Base-by-base conservation (phyloP, 2,888 invertebrate genomes). In the Nomada ferruginata region DNA sequence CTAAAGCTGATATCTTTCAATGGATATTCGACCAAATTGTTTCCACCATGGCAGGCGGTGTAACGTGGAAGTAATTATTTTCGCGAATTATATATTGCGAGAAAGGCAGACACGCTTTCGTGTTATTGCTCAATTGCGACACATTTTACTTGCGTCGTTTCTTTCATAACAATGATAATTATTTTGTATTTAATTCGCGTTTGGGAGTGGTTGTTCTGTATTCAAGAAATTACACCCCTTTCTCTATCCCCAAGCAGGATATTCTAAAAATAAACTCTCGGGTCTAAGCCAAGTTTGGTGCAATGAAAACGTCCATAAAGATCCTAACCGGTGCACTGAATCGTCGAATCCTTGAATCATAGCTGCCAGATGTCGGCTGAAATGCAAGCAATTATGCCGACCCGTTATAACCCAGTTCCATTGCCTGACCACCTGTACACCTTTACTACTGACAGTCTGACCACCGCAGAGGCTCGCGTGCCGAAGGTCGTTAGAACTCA, bases 381-480 rank as follows among this genome's bases (percentile, higher is more conserved):
- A 74, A 66, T 70, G 29, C 82, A 61, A 61, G 74, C 57, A 69
- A 64, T 71, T 73, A 53, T 63, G 69, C 44, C 42, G 55, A 26
- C 42, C 70, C 10, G 53, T 81, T 70, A 44, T 82, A 83, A 81
- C 82, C 82, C 42, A 75, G 79, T 83, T 83, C 50, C 72, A 69
- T 29, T 69, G 84, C 57, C 84, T 84, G 84, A 84, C 81, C 78
- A 84, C 75, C 77, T 81, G 84, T 81, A 85, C 68, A 75, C 75
- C 66, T 76, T 44, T 42, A 78, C 81, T 71, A 85, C 85, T 85
- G 76, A 64, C 65, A 57, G 44, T 63, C 73, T 66, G 80, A 82
- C 73, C 78, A 81, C 83, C 75, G 87, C 87, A 85, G 83, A 76
- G 76, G 60, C 71, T 87, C 64, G 87, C 87, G 88, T 88, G 88